These are phyloP conservation scores for Nineta flava DNA, from an alignment of 2,888 invertebrate species.

Conservation along the genomic window DNA sequence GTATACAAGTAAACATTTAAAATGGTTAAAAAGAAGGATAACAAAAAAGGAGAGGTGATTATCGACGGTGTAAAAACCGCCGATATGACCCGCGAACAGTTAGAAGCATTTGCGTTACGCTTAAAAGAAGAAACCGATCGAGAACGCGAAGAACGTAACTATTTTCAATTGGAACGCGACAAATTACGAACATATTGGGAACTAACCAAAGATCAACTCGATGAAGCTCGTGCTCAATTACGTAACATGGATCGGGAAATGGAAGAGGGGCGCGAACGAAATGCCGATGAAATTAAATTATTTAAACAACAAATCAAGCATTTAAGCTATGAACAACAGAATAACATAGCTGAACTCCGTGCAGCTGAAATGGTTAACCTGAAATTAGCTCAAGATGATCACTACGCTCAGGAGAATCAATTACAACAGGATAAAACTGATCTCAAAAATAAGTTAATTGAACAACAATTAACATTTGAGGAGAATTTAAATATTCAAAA, in stretches of 20 bases:
- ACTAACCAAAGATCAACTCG: slow-evolving; percentile 76
- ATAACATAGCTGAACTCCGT: slow-evolving; percentile 65
- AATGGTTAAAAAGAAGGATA: slow-evolving; percentile 6
- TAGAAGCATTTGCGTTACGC: slow-evolving; percentile 73
- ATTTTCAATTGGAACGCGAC: slow-evolving; percentile 87
- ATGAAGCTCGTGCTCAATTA: slow-evolving; percentile 60
- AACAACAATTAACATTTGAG: slow-evolving; percentile 51
- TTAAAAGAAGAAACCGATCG: slow-evolving; percentile 84
- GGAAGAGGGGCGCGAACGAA: slow-evolving; percentile 73
- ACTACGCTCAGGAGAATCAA: slow-evolving; percentile 58
- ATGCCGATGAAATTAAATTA: slow-evolving; percentile 73
- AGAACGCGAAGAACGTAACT: slow-evolving; percentile 89
- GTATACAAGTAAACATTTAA: not conserved
- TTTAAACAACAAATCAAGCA: slow-evolving; percentile 89
- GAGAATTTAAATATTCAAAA: slow-evolving; percentile 57
- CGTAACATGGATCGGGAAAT: slow-evolving; percentile 72
- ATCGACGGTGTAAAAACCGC: slow-evolving; percentile 87
- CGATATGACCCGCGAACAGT: slow-evolving; percentile 82
- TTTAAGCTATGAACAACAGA: slow-evolving; percentile 80
- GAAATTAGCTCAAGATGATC: slow-evolving; percentile 71
- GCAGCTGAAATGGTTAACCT: slow-evolving; percentile 70
- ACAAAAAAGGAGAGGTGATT: slow-evolving; percentile 18
- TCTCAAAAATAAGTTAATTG: slow-evolving; percentile 47
- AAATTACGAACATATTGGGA: slow-evolving; percentile 93
- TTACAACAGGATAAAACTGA: slow-evolving; percentile 57